A percentile compares a stretch with the other conserved stretches of the same genome.
phyloP scores from a whole-genome alignment of 1,140 invertebrate genomes.

The Drosophila chauvacae region DNA sequence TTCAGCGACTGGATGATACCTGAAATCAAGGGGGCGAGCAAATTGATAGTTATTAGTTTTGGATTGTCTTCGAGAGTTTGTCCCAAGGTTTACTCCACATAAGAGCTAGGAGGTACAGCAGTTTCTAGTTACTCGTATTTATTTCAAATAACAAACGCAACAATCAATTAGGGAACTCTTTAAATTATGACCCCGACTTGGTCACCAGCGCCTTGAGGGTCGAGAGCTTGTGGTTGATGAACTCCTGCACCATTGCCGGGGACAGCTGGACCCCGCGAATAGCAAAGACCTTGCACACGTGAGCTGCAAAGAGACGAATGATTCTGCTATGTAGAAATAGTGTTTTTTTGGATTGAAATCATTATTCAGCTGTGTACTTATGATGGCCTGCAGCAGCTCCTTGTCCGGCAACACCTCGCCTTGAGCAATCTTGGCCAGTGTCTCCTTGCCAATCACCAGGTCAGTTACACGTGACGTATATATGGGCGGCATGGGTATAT shows the following conservation, averaged over 20 bases:
- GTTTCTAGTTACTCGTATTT: constrained; percentile 45
- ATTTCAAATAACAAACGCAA: constrained; percentile 50
- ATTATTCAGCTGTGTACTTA: constrained; percentile 62
- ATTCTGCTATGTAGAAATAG: constrained; percentile 1
- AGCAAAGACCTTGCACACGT: constrained; percentile 77
- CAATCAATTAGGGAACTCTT: constrained; percentile 42
- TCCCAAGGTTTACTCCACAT: constrained; percentile 21
- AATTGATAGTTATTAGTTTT: constrained; percentile 7
- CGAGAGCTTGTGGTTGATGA: constrained; percentile 68
- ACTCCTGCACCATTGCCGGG: constrained; percentile 47
- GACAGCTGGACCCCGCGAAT: constrained; percentile 58
- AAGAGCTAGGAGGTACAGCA: constrained; percentile 16
- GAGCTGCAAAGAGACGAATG: constrained; percentile 53
- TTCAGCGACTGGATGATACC: constrained; percentile 71
- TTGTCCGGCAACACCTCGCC: constrained; percentile 31
- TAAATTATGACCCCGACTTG: constrained; percentile 26
- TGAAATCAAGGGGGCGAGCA: constrained; percentile 37
- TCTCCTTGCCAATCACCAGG: constrained; percentile 74
- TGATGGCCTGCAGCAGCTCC: constrained; percentile 63
- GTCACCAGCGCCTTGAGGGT: constrained; percentile 40
- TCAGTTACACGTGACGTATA: constrained; percentile 75
- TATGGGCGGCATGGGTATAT: constrained; percentile 58
- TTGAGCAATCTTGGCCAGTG: constrained; percentile 51
- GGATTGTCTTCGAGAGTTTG: neutral
- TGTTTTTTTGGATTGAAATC: neutral